Percentiles rank a stretch among this genome's conserved stretches.
These are phyloP conservation scores for Limenitis camilla DNA, from an alignment of 2,888 invertebrate species.

Conservation along the genomic window DNA sequence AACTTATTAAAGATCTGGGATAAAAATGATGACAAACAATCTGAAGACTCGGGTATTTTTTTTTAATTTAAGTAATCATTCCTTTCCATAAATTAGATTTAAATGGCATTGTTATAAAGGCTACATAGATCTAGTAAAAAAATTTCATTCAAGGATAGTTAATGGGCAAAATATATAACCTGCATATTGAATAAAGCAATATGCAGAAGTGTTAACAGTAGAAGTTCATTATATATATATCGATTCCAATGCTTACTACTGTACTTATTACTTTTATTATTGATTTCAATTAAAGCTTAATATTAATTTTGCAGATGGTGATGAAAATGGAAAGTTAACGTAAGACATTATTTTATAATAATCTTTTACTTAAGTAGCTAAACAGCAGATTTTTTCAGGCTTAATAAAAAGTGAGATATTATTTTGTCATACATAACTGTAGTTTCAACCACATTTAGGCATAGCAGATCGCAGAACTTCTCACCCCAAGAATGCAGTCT, in stretches of 20 bases:
- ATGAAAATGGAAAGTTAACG: constrained; percentile 12
- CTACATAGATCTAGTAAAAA: too few species aligned
- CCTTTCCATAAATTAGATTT: too few species aligned
- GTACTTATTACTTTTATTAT: neutral
- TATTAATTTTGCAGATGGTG: constrained; percentile 22
- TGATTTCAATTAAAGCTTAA: neutral
- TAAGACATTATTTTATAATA: neutral
- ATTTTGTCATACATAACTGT: neutral
- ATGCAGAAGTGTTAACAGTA: too few species aligned
- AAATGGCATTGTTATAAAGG: too few species aligned
- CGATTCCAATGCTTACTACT: neutral
- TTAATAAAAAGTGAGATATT: neutral
- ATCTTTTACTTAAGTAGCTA: neutral
- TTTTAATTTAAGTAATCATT: neutral
- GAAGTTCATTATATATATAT: neutral
- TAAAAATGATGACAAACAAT: constrained; percentile 28
- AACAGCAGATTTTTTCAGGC: neutral
- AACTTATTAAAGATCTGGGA: constrained; percentile 26
- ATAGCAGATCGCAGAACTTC: constrained; percentile 43
- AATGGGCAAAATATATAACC: too few species aligned
- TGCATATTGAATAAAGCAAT: too few species aligned
- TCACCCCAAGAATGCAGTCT: constrained; percentile 51
- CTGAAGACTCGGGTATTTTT: constrained; percentile 25
- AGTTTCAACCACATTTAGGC: constrained; percentile 7
- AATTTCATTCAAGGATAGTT: too few species aligned